Conservation (phyloP, 37 sponge, comb jelly and placozoan species). For the Amphimedon queenslandica region DNA sequence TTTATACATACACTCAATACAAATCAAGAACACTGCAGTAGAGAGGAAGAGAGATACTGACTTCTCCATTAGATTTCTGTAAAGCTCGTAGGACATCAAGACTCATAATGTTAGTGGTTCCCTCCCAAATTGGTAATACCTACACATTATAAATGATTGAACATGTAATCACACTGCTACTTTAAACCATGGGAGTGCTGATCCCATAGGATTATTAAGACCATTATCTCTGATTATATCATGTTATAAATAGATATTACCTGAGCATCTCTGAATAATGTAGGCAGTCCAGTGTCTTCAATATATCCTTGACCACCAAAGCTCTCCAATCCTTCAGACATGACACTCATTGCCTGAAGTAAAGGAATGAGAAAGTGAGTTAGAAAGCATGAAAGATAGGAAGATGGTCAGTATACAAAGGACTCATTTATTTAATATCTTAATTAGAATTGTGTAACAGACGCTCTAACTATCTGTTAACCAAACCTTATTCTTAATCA, state of each 20-base stretch:
- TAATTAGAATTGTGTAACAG: too few species aligned
- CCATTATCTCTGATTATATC: too few species aligned
- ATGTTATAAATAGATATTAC: too few species aligned
- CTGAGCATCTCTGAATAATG: conserved; percentile 84
- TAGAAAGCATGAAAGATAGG: too few species aligned
- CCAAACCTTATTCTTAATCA: too few species aligned
- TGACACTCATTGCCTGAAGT: conserved; percentile 55
- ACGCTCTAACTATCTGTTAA: too few species aligned
- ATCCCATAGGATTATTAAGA: too few species aligned
- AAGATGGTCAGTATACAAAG: too few species aligned
- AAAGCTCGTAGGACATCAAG: conserved; percentile 78
- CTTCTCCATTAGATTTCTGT: conserved; percentile 44
- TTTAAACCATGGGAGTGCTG: too few species aligned
- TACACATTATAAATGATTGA: conserved; percentile 16
- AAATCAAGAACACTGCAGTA: too few species aligned
- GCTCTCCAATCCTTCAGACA: conserved; percentile 89
- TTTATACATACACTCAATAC: too few species aligned
- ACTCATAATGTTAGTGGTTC: conserved; percentile 89
- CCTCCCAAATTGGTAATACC: conserved; percentile 98
- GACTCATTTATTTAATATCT: too few species aligned
- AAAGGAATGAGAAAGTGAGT: neutral
- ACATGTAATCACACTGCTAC: neutral
- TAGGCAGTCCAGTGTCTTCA: conserved; percentile 95
- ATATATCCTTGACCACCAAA: conserved; percentile 97
- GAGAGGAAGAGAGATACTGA: neutral